Evolutionary conservation across 2,888 invertebrate genomes (phyloP).

Genomic region (Dinocampus coccinellae): DNA sequence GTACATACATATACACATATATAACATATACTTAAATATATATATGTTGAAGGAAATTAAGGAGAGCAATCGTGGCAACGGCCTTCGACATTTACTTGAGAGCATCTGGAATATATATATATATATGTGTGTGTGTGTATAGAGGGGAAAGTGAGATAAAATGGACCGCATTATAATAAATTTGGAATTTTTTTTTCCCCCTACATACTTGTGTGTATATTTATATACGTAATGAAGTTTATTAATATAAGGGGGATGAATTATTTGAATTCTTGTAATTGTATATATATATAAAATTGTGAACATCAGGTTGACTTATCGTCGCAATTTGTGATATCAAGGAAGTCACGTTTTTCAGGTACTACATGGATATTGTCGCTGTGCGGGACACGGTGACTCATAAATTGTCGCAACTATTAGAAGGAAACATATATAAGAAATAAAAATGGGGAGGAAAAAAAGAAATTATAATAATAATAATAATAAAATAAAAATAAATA

Average conservation of each 20-base stretch:
- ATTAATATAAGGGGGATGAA: too few relatives aligned
- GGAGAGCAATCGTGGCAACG: slow-evolving; percentile 16
- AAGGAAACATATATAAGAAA: not conserved
- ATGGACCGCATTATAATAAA: not conserved
- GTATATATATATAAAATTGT: not conserved
- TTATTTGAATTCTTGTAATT: not conserved
- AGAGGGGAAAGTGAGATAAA: not conserved
- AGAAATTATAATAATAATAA: too few relatives aligned
- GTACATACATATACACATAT: not conserved
- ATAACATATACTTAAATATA: slow-evolving; percentile 3
- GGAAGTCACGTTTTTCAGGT: slow-evolving; percentile 35
- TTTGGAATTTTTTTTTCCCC: not conserved
- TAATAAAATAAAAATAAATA: too few relatives aligned
- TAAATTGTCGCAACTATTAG: slow-evolving; percentile 18
- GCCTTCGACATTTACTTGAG: slow-evolving; percentile 49
- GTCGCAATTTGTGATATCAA: slow-evolving; percentile 24
- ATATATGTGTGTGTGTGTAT: too few relatives aligned
- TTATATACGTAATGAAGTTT: not conserved
- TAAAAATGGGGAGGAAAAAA: not conserved
- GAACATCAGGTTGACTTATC: slow-evolving; percentile 19
- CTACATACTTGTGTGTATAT: not conserved
- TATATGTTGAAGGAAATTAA: slow-evolving; percentile 21
- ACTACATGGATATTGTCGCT: slow-evolving; percentile 5
- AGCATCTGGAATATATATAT: slow-evolving; percentile 23
- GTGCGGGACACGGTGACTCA: not conserved